Evolutionary conservation across 2,888 invertebrate species (phyloP).

Genomic region (Caradrina clavipalpis): DNA sequence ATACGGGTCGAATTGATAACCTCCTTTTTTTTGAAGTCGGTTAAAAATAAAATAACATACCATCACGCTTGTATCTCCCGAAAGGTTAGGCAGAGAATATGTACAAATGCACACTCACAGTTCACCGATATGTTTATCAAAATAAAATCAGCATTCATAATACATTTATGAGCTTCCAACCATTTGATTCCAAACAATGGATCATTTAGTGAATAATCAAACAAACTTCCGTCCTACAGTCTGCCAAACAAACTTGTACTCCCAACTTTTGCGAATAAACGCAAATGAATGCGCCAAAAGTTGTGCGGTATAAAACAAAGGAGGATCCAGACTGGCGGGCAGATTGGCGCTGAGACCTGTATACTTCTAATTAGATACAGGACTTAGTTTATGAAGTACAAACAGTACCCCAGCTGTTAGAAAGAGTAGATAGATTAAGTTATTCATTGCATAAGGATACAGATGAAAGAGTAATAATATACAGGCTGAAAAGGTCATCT

Average conservation of each 20-base stretch:
- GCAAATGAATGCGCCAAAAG: constrained; percentile 53
- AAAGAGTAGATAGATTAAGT: no score
- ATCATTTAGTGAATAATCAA: constrained; percentile 45
- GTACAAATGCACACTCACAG: no score
- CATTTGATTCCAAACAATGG: constrained; percentile 57
- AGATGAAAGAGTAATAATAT: no score
- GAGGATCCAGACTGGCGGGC: constrained; percentile 1
- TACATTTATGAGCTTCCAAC: constrained; percentile 39
- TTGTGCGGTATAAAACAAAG: constrained; percentile 41
- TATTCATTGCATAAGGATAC: no score
- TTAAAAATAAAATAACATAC: no score
- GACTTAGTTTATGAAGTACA: not conserved
- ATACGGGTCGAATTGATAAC: no score
- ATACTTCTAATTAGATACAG: constrained; percentile 5
- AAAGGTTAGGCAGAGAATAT: no score
- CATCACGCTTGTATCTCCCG: no score
- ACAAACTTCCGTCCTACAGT: constrained; percentile 40
- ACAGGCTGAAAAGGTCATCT: no score
- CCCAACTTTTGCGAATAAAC: constrained; percentile 53
- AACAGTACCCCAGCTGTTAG: not conserved
- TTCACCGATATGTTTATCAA: no score
- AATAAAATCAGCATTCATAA: constrained; percentile 34
- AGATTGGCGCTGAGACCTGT: constrained; percentile 15
- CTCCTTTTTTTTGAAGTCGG: no score
- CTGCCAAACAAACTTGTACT: constrained; percentile 39